Evolutionary conservation across 1,140 invertebrate genomes (phyloP).

Genomic region (Drosophila burlai): DNA sequence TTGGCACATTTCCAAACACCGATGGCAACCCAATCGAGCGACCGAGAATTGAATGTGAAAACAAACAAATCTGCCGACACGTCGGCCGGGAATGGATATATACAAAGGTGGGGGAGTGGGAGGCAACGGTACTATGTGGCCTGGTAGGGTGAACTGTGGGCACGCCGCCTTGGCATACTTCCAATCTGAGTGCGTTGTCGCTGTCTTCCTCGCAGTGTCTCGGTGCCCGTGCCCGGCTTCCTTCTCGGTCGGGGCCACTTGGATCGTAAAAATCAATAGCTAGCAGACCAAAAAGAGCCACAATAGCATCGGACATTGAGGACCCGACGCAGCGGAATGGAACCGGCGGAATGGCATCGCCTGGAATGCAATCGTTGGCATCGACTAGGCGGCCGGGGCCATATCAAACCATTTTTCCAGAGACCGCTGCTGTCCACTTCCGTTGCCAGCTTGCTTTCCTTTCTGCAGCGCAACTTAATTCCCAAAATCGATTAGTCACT

Average conservation of each 20-base stretch:
- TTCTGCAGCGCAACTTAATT: conserved; percentile 61
- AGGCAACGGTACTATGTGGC: neutral
- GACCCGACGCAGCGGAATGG: conserved; percentile 44
- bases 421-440: conserved; percentile 1
- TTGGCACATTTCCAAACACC: conserved; percentile 72
- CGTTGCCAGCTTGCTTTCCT: conserved; percentile 55
- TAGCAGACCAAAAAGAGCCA: conserved; percentile 55
- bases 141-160: conserved; percentile 29
- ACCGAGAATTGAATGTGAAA: conserved; percentile 60
- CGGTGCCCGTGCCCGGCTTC: conserved; percentile 2
- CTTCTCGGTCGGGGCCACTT: conserved; percentile 24
- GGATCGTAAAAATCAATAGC: conserved; percentile 69
- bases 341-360: conserved; percentile 33
- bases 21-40: conserved; percentile 35
- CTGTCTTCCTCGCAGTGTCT: conserved; percentile 24
- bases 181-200: conserved; percentile 59
- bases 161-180: conserved; percentile 59
- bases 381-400: conserved; percentile 16
- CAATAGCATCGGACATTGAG: conserved; percentile 48
- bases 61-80: conserved; percentile 68
- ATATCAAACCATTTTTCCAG: conserved; percentile 56
- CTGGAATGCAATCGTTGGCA: conserved; percentile 19
- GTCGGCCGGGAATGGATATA: conserved; percentile 27
- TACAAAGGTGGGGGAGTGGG: neutral
- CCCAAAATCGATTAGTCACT: conserved; percentile 80